These are phyloP conservation scores for Leptinotarsa rubiginosa DNA, from an alignment of 2,888 invertebrate species.

Conservation along the genomic window DNA sequence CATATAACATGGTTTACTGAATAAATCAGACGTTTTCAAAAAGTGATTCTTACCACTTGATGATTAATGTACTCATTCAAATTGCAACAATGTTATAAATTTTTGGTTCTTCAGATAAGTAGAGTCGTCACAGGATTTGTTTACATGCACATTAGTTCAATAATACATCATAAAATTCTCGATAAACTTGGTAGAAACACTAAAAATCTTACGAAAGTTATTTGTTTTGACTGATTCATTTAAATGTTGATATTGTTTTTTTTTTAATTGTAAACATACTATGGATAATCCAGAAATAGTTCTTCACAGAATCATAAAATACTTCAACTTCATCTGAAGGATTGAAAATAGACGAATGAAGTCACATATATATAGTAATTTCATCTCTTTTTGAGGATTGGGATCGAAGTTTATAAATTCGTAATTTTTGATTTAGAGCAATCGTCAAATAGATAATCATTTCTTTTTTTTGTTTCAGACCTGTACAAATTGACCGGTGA, in stretches of 20 bases:
- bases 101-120: not conserved
- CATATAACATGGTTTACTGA: too few species aligned
- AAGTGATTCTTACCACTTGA: too few species aligned
- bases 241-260: not conserved
- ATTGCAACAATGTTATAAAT: not conserved
- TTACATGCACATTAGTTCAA: not conserved
- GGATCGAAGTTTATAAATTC: too few species aligned
- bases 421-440: not conserved
- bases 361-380: not conserved
- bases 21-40: not conserved
- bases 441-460: not conserved
- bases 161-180: not conserved
- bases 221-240: not conserved
- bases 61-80: too few species aligned
- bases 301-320: not conserved
- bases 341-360: not conserved
- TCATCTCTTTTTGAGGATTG: not conserved
- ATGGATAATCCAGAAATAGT: not conserved
- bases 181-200: not conserved
- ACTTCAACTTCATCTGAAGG: not conserved
- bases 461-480: conserved; percentile 73
- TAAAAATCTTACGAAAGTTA: not conserved
- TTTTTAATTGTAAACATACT: not conserved
- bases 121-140: not conserved
- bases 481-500: conserved; percentile 95